These are phyloP conservation scores for Theropithecus gelada DNA, from an alignment of 2,113 vertebrate species.

Conservation along the genomic window DNA sequence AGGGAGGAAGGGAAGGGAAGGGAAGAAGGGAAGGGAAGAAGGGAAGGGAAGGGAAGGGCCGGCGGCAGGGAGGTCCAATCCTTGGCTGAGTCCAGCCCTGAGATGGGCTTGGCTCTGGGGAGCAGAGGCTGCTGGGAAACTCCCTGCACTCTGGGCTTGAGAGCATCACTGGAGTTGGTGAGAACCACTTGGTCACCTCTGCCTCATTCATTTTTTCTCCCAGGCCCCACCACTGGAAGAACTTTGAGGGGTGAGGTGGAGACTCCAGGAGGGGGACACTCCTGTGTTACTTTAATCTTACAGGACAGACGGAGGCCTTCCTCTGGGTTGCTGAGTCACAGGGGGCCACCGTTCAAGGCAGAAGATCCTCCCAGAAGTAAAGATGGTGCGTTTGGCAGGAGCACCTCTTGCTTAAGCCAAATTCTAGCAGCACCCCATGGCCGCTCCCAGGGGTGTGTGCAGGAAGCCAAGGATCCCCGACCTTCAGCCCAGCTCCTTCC, in stretches of 20 bases:
- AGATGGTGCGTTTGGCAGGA: background rate
- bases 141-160: background rate
- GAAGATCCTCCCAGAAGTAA: background rate
- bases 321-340: background rate
- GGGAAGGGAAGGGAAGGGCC: background rate
- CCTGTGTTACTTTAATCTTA: background rate
- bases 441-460: background rate
- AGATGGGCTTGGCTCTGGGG: background rate
- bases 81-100: background rate
- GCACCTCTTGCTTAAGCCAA: background rate
- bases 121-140: background rate
- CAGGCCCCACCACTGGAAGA: background rate
- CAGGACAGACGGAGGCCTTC: background rate
- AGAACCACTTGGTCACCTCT: background rate
- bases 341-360: background rate
- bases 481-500: background rate
- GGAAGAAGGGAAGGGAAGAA: background rate
- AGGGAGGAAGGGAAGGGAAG: background rate
- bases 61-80: background rate
- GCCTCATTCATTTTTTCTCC: background rate
- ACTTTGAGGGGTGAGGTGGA: background rate
- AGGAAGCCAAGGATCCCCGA: background rate
- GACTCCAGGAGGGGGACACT: background rate
- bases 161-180: accelerated
- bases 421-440: background rate